Percentiles rank a stretch among this genome's conserved stretches.
These are phyloP conservation scores for Gadus macrocephalus DNA, from an alignment of 2,113 vertebrate species.

Conservation along the genomic window DNA sequence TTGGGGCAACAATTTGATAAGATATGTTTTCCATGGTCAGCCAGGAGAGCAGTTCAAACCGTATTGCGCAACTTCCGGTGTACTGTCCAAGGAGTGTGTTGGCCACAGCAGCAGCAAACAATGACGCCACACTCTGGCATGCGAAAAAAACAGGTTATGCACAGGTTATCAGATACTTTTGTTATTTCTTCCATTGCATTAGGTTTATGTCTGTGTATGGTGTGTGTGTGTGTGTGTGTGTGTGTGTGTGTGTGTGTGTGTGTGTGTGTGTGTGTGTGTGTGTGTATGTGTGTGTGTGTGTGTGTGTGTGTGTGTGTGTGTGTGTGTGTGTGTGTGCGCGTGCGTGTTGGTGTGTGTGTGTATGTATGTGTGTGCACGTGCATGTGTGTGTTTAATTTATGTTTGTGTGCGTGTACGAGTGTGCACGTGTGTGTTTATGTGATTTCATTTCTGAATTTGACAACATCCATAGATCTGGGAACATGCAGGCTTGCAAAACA, in stretches of 20 bases:
- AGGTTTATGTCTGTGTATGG: too few relatives aligned
- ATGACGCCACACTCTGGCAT: too few relatives aligned
- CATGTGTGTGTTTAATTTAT: not conserved
- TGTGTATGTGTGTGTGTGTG: too few relatives aligned
- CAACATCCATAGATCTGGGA: too few relatives aligned
- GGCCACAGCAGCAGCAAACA: too few relatives aligned
- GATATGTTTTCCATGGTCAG: constrained; percentile 23
- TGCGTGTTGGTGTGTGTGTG: not conserved
- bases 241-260: constrained; percentile 3
- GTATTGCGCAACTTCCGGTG: constrained; percentile 34
- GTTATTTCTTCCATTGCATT: too few relatives aligned
- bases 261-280: not conserved
- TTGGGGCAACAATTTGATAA: constrained; percentile 32
- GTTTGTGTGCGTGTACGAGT: not conserved
- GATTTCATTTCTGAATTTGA: not conserved
- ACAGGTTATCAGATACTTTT: too few relatives aligned
- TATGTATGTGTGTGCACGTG: constrained; percentile 1
- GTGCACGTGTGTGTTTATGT: not conserved
- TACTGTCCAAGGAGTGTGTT: constrained; percentile 30
- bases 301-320: too few relatives aligned
- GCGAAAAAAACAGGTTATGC: too few relatives aligned
- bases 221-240: not conserved
- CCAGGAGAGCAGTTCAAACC: not conserved
- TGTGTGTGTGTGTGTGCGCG: too few relatives aligned
- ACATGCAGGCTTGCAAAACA: not conserved